Evolutionary conservation across 2,888 invertebrate genomes (phyloP).

Genomic region (Synergus japonicus): DNA sequence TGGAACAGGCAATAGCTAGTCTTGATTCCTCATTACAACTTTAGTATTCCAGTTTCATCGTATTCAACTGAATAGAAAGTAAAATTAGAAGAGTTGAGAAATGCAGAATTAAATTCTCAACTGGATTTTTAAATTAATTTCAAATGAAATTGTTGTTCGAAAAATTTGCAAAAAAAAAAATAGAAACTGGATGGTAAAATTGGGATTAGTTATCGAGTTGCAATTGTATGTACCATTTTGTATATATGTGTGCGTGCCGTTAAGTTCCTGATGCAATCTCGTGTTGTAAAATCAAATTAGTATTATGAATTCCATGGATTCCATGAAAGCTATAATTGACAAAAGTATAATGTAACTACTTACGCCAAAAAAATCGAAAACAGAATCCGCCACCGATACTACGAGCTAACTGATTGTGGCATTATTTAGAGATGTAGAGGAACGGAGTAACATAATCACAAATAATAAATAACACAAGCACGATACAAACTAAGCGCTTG

Average conservation of each 20-base stretch:
- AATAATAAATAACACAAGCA: constrained; percentile 59
- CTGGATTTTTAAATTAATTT: not conserved
- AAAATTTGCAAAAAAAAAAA: not conserved
- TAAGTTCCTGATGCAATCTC: constrained; percentile 74
- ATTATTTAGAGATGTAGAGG: constrained; percentile 62
- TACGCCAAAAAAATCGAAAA: constrained; percentile 54
- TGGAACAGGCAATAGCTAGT: constrained; percentile 5
- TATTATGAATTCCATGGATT: constrained; percentile 60
- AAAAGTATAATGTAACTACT: constrained; percentile 46
- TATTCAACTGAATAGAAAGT: not conserved
- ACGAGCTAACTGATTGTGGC: constrained; percentile 64
- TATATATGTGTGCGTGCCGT: constrained; percentile 66
- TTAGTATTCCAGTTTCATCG: not conserved
- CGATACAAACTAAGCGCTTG: constrained; percentile 63
- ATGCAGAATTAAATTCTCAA: not conserved
- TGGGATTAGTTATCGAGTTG: constrained; percentile 7
- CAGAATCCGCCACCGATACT: constrained; percentile 63
- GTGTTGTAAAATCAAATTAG: constrained; percentile 74
- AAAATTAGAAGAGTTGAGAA: not conserved
- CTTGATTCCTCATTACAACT: constrained; percentile 9
- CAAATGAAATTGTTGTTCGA: not conserved
- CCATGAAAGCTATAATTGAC: constrained; percentile 49
- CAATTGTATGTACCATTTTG: constrained; percentile 51
- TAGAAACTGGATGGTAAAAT: not conserved
- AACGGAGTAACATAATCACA: constrained; percentile 49